A percentile compares a stretch with the other conserved stretches of the same genome.
Evolutionary conservation across 2,113 vertebrate species (phyloP).

Genomic region (Fukomys damarensis): DNA sequence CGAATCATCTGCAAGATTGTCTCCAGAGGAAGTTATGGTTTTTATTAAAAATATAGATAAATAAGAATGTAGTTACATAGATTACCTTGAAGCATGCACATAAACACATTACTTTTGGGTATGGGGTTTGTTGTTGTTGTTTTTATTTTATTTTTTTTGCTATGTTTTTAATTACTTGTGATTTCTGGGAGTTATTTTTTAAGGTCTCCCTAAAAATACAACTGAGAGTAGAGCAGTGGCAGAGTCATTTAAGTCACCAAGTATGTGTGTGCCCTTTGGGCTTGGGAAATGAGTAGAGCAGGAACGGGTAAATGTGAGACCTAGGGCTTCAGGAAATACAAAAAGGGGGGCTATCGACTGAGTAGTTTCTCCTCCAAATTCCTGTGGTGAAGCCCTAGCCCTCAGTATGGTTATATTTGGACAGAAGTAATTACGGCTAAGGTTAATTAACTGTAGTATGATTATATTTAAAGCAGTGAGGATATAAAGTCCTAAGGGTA

Average conservation of each 20-base stretch:
- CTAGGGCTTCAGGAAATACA: background rate
- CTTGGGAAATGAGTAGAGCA: background rate
- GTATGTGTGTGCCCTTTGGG: background rate
- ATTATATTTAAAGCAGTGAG: background rate
- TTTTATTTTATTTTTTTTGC: background rate
- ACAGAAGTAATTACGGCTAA: background rate
- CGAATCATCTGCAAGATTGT: background rate
- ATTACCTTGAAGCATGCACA: background rate
- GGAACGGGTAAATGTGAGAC: background rate
- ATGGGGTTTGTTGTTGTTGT: background rate
- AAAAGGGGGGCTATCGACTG: background rate
- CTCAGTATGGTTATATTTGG: background rate
- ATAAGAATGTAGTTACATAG: background rate
- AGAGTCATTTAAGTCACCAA: background rate
- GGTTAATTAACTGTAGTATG: background rate
- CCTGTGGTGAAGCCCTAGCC: background rate
- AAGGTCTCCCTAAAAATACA: conserved; percentile 28
- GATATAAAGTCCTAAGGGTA: background rate
- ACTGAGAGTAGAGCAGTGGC: background rate
- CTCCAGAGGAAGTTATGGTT: background rate
- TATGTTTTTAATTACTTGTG: conserved; percentile 25
- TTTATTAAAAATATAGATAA: conserved; percentile 52
- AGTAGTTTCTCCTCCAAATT: background rate
- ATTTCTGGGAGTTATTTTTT: background rate
- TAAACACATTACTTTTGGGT: background rate